Evolutionary conservation across 2,888 invertebrate species (phyloP).

Genomic region (Artemia sinica): DNA sequence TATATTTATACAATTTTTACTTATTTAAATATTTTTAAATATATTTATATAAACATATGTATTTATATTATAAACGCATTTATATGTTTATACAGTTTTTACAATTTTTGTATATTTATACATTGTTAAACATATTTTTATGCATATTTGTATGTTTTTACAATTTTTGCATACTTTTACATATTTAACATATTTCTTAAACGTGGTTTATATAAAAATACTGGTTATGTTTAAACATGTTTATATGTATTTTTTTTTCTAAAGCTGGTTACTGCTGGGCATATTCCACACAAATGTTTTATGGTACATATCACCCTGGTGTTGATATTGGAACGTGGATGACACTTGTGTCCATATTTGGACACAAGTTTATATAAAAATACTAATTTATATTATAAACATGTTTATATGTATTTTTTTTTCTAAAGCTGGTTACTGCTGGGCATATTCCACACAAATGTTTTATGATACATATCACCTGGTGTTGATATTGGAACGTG

Average conservation of each 20-base stretch:
- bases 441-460: conserved; percentile 75
- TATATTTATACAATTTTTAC: too few relatives aligned
- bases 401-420: conserved; percentile 12
- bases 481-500: conserved; percentile 78
- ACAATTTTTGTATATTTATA: too few relatives aligned
- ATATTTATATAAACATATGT: too few relatives aligned
- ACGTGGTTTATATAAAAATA: conserved; percentile 10
- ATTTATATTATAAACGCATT: too few relatives aligned
- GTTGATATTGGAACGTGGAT: conserved; percentile 78
- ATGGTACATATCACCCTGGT: conserved; percentile 65
- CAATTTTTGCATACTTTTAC: too few relatives aligned
- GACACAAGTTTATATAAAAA: conserved; percentile 30
- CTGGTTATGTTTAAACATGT: conserved; percentile 5
- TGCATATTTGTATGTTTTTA: too few relatives aligned
- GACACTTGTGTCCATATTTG: conserved; percentile 67
- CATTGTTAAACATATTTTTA: too few relatives aligned
- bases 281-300: conserved; percentile 75
- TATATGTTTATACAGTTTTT: too few relatives aligned
- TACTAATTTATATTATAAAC: conserved; percentile 8
- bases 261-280: conserved; percentile 74
- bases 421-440: conserved; percentile 59
- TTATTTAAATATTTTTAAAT: too few relatives aligned
- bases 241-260: conserved; percentile 23
- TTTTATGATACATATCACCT: conserved; percentile 71
- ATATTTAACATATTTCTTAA: too few relatives aligned